These are phyloP conservation scores for Thaleichthys pacificus DNA, from an alignment of 2,797 vertebrate species.

Conservation along the genomic window DNA sequence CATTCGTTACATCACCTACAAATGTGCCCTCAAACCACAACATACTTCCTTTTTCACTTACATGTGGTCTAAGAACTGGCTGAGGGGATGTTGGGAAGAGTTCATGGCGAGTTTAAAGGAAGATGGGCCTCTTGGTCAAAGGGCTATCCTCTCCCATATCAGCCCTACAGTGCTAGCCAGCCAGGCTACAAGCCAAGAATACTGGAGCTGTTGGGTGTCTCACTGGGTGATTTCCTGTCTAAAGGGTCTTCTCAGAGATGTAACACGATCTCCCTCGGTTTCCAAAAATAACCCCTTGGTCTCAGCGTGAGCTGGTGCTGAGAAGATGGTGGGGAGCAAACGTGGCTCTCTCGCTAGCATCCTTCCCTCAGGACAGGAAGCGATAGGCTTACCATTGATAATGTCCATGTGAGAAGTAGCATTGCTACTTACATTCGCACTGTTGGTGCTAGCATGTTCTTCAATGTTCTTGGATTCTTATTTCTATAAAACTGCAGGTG, in stretches of 20 bases:
- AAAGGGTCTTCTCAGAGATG: constrained; percentile 67
- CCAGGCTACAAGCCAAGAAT: constrained; percentile 54
- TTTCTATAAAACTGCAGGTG: neutral
- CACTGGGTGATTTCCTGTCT: constrained; percentile 73
- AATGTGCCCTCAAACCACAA: constrained; percentile 5
- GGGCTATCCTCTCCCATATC: constrained; percentile 56
- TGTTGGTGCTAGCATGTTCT: neutral
- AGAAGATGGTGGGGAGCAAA: constrained; percentile 50
- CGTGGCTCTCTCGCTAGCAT: constrained; percentile 32
- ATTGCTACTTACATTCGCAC: neutral
- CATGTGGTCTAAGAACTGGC: neutral
- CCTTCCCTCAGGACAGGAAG: constrained; percentile 66
- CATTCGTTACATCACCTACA: constrained; percentile 2
- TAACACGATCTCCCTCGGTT: constrained; percentile 51
- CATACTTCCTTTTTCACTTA: constrained; percentile 4
- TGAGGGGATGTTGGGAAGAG: constrained; percentile 33
- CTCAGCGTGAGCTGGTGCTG: constrained; percentile 61
- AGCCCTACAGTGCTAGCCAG: constrained; percentile 31
- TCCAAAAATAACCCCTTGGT: constrained; percentile 73
- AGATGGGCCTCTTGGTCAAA: constrained; percentile 46
- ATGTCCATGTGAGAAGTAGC: neutral
- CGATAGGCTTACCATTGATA: neutral
- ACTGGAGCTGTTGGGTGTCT: constrained; percentile 57
- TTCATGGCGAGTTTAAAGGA: constrained; percentile 57
- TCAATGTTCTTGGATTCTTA: neutral